Percentiles rank a stretch among this genome's conserved stretches.
phyloP scores from a whole-genome alignment of 2,888 invertebrate species.

The Agrochola macilenta region DNA sequence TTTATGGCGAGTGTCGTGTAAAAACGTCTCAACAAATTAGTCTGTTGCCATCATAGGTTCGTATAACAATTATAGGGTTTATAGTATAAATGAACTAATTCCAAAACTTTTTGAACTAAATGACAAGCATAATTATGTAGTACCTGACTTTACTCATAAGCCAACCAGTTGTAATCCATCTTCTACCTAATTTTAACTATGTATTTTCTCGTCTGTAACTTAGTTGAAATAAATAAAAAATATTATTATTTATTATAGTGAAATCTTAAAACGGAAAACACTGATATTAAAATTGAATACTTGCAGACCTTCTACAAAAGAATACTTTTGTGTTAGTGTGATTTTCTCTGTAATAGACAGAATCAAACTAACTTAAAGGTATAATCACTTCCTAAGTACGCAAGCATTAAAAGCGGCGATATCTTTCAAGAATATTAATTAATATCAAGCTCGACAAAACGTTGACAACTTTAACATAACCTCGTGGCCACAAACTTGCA shows the following conservation, averaged over 20 bases:
- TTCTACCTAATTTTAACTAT: too few relatives aligned
- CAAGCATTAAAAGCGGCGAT: not conserved
- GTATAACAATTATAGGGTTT: not conserved
- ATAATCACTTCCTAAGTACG: not conserved
- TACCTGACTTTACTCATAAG: too few relatives aligned
- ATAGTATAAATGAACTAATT: not conserved
- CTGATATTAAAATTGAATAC: not conserved
- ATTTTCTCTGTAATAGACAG: not conserved
- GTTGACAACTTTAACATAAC: conserved; percentile 26
- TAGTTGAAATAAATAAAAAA: too few relatives aligned
- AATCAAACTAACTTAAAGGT: not conserved
- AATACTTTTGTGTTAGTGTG: too few relatives aligned
- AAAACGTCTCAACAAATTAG: not conserved
- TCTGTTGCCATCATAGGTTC: not conserved
- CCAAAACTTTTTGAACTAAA: not conserved
- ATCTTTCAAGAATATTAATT: conserved; percentile 12
- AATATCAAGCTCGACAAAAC: not conserved
- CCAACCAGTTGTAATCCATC: too few relatives aligned
- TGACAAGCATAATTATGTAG: too few relatives aligned
- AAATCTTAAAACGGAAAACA: not conserved
- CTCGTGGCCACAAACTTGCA: conserved; percentile 38
- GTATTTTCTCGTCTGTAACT: too few relatives aligned
- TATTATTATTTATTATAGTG: too few relatives aligned
- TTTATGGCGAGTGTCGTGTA: not conserved
- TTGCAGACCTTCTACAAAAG: too few relatives aligned